Percentiles rank a stretch among this genome's conserved stretches.
phyloP scores from a whole-genome alignment of 2,888 invertebrate species.

The Tipula confusa region DNA sequence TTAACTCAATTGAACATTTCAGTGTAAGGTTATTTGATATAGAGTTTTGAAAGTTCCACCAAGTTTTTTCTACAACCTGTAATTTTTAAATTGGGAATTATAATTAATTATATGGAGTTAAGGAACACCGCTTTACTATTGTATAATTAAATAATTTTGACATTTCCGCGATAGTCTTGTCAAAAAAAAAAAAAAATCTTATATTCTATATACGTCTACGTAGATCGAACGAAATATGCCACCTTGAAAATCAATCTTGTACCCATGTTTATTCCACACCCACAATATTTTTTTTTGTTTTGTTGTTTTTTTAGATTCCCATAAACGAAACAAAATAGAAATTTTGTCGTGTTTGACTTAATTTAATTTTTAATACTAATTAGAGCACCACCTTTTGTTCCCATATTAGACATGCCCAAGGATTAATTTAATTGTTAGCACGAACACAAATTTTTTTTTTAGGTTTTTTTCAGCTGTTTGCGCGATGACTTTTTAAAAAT shows the following conservation, averaged over 20 bases:
- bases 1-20: too few relatives aligned
- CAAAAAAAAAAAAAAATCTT: neutral
- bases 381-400: constrained; percentile 8
- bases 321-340: neutral
- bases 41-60: too few relatives aligned
- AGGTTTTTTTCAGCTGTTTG: too few relatives aligned
- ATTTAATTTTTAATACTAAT: neutral
- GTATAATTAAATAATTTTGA: neutral
- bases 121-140: neutral
- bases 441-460: neutral
- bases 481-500: constrained; percentile 15
- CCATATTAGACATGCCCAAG: neutral
- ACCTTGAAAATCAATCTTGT: neutral
- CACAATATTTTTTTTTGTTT: too few relatives aligned
- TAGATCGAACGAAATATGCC: neutral
- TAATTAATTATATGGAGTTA: too few relatives aligned
- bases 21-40: too few relatives aligned
- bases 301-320: neutral
- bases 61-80: too few relatives aligned
- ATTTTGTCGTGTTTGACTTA: neutral
- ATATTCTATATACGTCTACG: neutral
- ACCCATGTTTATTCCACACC: neutral
- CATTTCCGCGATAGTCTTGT: neutral
- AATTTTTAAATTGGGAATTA: too few relatives aligned
- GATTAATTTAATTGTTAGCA: constrained; percentile 6